These are phyloP conservation scores for Sylvicola cinctus DNA, from an alignment of 2,888 invertebrate genomes.

Conservation along the genomic window DNA sequence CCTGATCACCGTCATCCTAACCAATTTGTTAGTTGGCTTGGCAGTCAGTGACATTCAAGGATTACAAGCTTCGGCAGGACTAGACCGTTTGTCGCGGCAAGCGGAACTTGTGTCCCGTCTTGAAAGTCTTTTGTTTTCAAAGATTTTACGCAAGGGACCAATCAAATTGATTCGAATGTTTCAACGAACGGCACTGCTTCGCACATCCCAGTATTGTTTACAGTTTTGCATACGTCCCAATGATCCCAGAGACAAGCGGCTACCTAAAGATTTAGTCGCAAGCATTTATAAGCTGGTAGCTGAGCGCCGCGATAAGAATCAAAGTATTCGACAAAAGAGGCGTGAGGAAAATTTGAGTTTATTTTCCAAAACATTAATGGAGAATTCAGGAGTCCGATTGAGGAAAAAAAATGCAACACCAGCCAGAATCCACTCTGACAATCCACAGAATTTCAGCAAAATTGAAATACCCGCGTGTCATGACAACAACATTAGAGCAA, in stretches of 20 bases:
- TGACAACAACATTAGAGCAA: constrained; percentile 1
- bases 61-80: constrained; percentile 56
- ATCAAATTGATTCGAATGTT: constrained; percentile 39
- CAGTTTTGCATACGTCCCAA: constrained; percentile 59
- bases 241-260: constrained; percentile 57
- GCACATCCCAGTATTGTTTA: constrained; percentile 52
- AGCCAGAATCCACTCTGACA: background rate
- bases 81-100: constrained; percentile 60
- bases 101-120: constrained; percentile 64
- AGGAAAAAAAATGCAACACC: constrained; percentile 1
- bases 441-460: constrained; percentile 1
- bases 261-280: constrained; percentile 53
- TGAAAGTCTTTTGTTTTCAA: constrained; percentile 66
- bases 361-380: constrained; percentile 13
- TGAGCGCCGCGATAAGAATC: constrained; percentile 38
- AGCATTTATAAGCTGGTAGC: constrained; percentile 55
- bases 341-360: constrained; percentile 21
- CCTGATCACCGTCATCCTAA: constrained; percentile 60
- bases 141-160: constrained; percentile 44
- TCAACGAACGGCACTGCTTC: constrained; percentile 50
- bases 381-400: background rate
- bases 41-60: constrained; percentile 73
- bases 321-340: constrained; percentile 29
- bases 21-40: constrained; percentile 64
- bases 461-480: no score